Evolutionary conservation across 35 echinoderm and acorn worm genomes (phyloP), one percentile per base, ranked within the genome.

Genomic region (Diadema setosum): DNA sequence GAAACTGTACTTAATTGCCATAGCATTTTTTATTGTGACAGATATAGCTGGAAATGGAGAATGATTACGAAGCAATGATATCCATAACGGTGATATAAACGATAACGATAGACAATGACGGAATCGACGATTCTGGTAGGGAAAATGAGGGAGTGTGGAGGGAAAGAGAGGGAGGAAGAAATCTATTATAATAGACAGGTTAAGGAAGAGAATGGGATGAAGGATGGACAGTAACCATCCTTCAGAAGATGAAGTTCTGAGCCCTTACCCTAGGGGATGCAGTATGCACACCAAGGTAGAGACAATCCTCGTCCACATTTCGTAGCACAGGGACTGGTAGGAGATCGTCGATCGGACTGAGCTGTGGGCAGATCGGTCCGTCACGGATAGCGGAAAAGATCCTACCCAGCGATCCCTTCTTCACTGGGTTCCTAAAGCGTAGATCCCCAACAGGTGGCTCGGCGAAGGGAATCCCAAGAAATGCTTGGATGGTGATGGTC

Each of bases 381-480:
- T 78, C 40, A 16, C 1, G 9, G 20, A 7, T 41, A 21, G 73
- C 73, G n/a, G 8, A 6, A 32, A 41, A 78, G 44, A 0, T 78
- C 20, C 73, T 39, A 35, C 2, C 5, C 7, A 78, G 73, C 6
- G 9, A 15, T 2, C 27, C 82, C 24, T 42, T 76, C 40, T 46
- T 29, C 34, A 91, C 84, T 14, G 95, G 90, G 23, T 42, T 87
- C 57, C 65, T 78, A 57, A 97, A 97, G 17, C 95, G 91, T n/a
- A 61, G 81, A 3, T 58, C 75, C 17, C 82, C 87, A 17, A 87
- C 59, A 12, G 95, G 95, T 37, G 91, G 91, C 44, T 91, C 84
- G 24, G 95, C 95, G 39, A 83, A 97, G 31, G 91, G 91, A 33
- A 97, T 97, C 16, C 95, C 95, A 4, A 46, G 76, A 57, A 82